Evolutionary conservation across 1,140 invertebrate species (phyloP), one percentile per base, ranked within the genome.

Genomic region (Eriosoma lanigerum): DNA sequence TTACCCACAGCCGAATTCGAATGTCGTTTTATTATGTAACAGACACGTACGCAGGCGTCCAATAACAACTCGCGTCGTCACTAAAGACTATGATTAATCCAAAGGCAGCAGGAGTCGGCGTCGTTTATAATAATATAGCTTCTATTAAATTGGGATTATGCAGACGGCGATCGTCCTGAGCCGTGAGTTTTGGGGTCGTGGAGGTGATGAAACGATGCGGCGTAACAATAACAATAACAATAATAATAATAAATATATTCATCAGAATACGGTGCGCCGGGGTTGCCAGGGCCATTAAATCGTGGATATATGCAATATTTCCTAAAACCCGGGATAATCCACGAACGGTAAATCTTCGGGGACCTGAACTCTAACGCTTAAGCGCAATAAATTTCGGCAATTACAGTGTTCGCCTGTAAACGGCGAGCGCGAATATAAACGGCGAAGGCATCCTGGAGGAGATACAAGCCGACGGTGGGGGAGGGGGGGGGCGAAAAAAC

Each of bases 241-340:
- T 66, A 66, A 75, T 75, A 75, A 75, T 75, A 26, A 75, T 72
- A 72, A 72, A 72, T 72, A 75, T 56, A 75, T 75, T 75, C 72
- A 75, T 75, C 72, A 19, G 26, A 62, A n/a, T n/a, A 3, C 26
- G 60, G 21, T 26, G 26, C 26, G 15, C 9, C 26, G 21, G 50
- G 68, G 48, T 72, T 24, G 48, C 24, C 15, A n/a, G 26, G 29
- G 29, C 72, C 72, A 54, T 75, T 75, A 75, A 75, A 75, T 56
- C 12, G 29, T 75, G 50, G 29, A 75, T 75, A 75, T 75, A 75
- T 75, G 52, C 52, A 75, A 75, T 75, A 75, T 56, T 56, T 75
- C 72, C 72, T 38, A 56, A 75, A 52, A 75, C 72, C 19, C 29
- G 52, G 52, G 72, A 75, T 75, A 75, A 75, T 75, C 72, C 72